Base-by-base conservation (phyloP, 2,888 invertebrate species). In the Scaptomyza reducta region DNA sequence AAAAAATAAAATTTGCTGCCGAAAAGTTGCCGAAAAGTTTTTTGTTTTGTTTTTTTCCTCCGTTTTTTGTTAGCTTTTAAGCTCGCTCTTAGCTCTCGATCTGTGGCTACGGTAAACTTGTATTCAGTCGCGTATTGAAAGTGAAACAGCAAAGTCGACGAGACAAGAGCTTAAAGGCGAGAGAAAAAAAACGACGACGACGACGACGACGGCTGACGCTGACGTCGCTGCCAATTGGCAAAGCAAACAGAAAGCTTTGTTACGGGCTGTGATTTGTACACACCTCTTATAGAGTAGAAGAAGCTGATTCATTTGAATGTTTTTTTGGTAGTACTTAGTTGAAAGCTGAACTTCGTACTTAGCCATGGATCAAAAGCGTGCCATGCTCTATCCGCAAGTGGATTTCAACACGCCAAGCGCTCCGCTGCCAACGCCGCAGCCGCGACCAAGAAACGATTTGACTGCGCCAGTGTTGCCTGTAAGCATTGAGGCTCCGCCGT, bases 381-480 rank as follows among this genome's bases (percentile, higher is more conserved):
- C 90, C 31, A 91, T 91, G 91, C 80, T 91, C 13, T 91, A 91
- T 84, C 91, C 90, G n/a, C 85, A 82, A 41, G 77, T 90, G 63
- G 88, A 89, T 65, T 72, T 70, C 27, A 70, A 70, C 50, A 63
- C 58, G 13, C 81, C 81, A 10, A 87, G 66, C 27, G 81, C 85
- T 16, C 75, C 78, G 3, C 50, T 73, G 47, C 61, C 78, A 14
- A 66, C 74, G 18, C 61, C 38, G 50, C 35, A 11, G 38, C 50
- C 50, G 11, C 14, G n/a, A 9, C n/a, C 66, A 42, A 53, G 68
- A 6, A 42, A 18, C 42, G 70, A 72, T 2, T n/a, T 41, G 22
- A 22, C 14, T 35, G 57, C 50, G 27, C 50, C 54, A 7, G 54
- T 56, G 6, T 14, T 22, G 74, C 9, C 29, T 44, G 47, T 18